phyloP scores from a whole-genome alignment of 2,888 invertebrate genomes.

The Chorisops tibialis region DNA sequence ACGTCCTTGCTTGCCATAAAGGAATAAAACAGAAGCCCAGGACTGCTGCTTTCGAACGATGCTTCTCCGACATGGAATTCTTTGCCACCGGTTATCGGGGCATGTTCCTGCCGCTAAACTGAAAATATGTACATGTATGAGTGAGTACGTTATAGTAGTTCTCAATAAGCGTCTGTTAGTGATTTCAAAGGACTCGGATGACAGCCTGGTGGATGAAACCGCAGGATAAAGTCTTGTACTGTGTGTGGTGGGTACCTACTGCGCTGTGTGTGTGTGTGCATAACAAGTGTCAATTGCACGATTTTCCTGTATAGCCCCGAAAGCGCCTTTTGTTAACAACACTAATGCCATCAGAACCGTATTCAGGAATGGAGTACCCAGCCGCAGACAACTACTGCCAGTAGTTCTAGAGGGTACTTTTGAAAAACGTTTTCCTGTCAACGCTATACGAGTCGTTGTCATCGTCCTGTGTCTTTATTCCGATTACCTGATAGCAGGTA shows the following conservation, averaged over 20 bases:
- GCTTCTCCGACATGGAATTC: too few relatives aligned
- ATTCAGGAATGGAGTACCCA: slow-evolving; percentile 7
- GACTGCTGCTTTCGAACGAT: too few relatives aligned
- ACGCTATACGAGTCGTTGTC: too few relatives aligned
- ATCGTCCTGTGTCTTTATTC: too few relatives aligned
- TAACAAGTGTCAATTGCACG: slow-evolving; percentile 50
- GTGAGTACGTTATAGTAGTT: not conserved
- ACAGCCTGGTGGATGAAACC: slow-evolving; percentile 30
- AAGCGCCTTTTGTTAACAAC: slow-evolving; percentile 22
- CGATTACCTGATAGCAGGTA: too few relatives aligned
- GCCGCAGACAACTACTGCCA: slow-evolving; percentile 2
- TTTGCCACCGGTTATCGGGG: not conserved
- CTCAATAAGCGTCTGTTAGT: slow-evolving; percentile 20
- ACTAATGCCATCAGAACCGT: not conserved
- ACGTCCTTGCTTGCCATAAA: not conserved
- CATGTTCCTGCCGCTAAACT: not conserved
- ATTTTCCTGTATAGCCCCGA: slow-evolving; percentile 20
- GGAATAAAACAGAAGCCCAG: not conserved
- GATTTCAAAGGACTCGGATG: slow-evolving; percentile 28
- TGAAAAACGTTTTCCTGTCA: too few relatives aligned
- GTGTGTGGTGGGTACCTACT: slow-evolving; percentile 8
- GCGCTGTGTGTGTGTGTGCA: slow-evolving; percentile 42
- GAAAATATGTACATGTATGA: not conserved
- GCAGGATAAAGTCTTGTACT: slow-evolving; percentile 31
- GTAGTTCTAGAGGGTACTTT: too few relatives aligned